Base-by-base conservation (phyloP, 1,140 invertebrate species). In the Venturia canescens region DNA sequence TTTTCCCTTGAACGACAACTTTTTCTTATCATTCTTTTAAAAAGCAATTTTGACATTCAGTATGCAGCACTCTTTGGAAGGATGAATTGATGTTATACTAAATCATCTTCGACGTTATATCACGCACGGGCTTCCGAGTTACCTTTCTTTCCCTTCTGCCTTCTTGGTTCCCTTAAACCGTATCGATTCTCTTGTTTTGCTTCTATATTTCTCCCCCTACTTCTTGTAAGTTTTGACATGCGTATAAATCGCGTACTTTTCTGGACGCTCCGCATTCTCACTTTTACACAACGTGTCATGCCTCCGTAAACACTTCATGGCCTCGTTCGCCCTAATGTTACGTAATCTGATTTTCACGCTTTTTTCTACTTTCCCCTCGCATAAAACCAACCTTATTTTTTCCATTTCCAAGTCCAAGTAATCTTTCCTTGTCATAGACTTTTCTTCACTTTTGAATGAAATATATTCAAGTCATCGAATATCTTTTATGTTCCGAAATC, bases 311-410 rank as follows among this genome's bases (percentile, higher is more conserved):
- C 75, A 57, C 75, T 34, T 77, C 66, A 77, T 77, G 75, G 75
- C 75, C 75, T 77, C 75, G 57, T 77, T 77, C 75, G 60, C 31
- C 75, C 75, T 77, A 77, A 77, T 77, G 75, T 57, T 44, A 77
- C 75, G 75, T 66, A 77, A 77, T 77, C 75, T 77, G 75, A 77
- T 57, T 77, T 77, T 34, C 60, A 70, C 63, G 60, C 78, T 79
- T 82, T 81, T 63, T 85, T 80, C 71, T 27, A 69, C 27, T 69
- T 77, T 53, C 80, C 80, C 80, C 80, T 57, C 69, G 16, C 34
- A 34, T n/a, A n/a, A n/a, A n/a, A n/a, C 44, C 16, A 21, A 34
- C 13, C 31, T 44, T 50, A 74, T 71, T 13, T 48, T 44, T 23
- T 15, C 53, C 26, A 0, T 53, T 74, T 31, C 15, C 23, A 23